Evolutionary conservation across 2,888 invertebrate genomes (phyloP), one percentile per base, ranked within the genome.

Genomic region (Tridacna gigas): DNA sequence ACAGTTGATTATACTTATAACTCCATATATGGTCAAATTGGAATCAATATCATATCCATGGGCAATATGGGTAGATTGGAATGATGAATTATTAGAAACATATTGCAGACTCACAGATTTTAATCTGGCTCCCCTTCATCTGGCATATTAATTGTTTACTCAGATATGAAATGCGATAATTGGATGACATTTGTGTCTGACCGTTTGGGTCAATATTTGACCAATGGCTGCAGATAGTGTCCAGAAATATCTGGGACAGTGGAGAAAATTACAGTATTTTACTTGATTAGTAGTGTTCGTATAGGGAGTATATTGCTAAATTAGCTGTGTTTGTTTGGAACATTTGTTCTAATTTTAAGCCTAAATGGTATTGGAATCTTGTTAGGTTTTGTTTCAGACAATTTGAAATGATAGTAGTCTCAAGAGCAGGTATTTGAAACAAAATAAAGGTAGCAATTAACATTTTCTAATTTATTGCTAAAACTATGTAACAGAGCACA

Each of bases 211-310:
- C 77, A 67, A 67, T 77, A 77, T 51, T 77, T 77, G 77, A 77
- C 67, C 77, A 47, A 71, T 71, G 48, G 71, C 71, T 71, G 51
- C 71, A 48, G 71, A 47, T 78, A 74, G 67, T 78, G 61, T 51
- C 78, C 73, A 60, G 66, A 60, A 74, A 69, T 74, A 65, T 60
- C 48, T 63, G 51, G 20, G 74, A 22, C 22, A 67, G 51, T 67
- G 2, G 47, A 47, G 26, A 67, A 67, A 65, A 77, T 83, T 83
- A 80, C 80, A 74, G 74, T 83, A 77, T 83, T 83, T 77, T 61
- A 61, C 61, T 63, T 15, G 65, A 63, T 73, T 56, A 73, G 28
- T 77, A 56, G 51, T 47, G 56, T 66, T 77, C 51, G 45, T 77
- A 65, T 66, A 67, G n/a, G 20, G n/a, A 37, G 37, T 37, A 37